A percentile compares a stretch with the other conserved stretches of the same genome.
Evolutionary conservation across 2,113 vertebrate species (phyloP).

Genomic region (Sprattus sprattus): DNA sequence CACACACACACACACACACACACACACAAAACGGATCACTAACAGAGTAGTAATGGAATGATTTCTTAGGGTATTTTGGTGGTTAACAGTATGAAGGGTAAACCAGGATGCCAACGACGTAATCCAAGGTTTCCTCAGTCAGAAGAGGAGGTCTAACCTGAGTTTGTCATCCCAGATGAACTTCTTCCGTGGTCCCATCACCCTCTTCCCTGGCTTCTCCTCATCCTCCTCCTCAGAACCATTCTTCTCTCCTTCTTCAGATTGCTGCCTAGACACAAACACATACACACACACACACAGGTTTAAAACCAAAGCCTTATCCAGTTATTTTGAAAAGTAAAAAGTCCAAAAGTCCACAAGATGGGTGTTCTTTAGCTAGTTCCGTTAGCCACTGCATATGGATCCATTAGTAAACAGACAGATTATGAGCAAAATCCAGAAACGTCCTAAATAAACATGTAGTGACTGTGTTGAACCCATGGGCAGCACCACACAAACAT

Average conservation of each 20-base stretch:
- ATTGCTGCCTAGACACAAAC: conserved; percentile 77
- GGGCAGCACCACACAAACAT: background rate
- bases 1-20: too few species aligned
- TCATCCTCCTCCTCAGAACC: conserved; percentile 96
- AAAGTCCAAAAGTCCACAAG: background rate
- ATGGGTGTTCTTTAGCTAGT: too few species aligned
- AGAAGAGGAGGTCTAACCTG: conserved; percentile 68
- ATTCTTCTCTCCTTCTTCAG: conserved; percentile 91
- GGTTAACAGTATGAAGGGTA: background rate
- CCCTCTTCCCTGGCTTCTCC: conserved; percentile 93
- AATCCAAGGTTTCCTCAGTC: background rate
- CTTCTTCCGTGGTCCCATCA: conserved; percentile 95
- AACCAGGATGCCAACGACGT: background rate
- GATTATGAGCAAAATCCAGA: background rate
- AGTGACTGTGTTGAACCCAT: background rate
- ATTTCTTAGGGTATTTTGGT: background rate
- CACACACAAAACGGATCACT: too few species aligned
- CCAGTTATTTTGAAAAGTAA: background rate
- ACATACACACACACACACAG: background rate
- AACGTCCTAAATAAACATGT: background rate
- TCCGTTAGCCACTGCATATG: background rate
- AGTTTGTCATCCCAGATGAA: conserved; percentile 96
- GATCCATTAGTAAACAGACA: background rate
- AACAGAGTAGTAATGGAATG: background rate
- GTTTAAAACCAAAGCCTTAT: background rate